phyloP scores from a whole-genome alignment of 2,888 invertebrate genomes.

The Ornithoptera alexandrae region DNA sequence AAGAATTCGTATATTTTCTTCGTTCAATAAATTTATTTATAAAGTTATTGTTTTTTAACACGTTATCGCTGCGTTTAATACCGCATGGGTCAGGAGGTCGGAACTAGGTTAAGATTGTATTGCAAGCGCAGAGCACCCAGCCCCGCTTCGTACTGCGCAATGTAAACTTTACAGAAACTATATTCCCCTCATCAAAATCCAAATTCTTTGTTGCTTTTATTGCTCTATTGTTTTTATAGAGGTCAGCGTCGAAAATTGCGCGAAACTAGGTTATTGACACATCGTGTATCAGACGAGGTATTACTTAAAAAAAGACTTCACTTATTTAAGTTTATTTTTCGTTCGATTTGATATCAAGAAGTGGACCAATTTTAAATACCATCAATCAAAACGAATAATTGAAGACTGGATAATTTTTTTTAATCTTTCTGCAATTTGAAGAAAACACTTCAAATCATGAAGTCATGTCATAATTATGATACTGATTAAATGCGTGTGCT shows the following conservation, averaged over 20 bases:
- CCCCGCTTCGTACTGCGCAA: slow-evolving; percentile 15
- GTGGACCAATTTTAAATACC: too few relatives aligned
- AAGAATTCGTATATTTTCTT: too few relatives aligned
- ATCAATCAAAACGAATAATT: too few relatives aligned
- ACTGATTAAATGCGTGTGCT: too few relatives aligned
- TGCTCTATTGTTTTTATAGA: slow-evolving; percentile 1
- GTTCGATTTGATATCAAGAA: too few relatives aligned
- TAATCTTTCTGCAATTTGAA: too few relatives aligned
- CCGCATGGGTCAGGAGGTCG: slow-evolving; percentile 27
- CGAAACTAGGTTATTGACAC: background rate
- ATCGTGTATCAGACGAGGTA: too few relatives aligned
- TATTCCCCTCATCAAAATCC: slow-evolving; percentile 4
- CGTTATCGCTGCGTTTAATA: slow-evolving; percentile 22
- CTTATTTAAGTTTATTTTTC: too few relatives aligned
- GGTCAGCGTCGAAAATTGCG: background rate
- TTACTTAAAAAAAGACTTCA: too few relatives aligned
- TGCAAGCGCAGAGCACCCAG: slow-evolving; percentile 12
- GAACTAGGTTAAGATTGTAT: slow-evolving; percentile 30
- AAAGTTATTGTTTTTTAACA: slow-evolving; percentile 13
- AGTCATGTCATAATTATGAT: too few relatives aligned
- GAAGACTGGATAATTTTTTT: too few relatives aligned
- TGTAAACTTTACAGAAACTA: slow-evolving; percentile 24
- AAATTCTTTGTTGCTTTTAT: slow-evolving; percentile 6
- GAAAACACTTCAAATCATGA: too few relatives aligned
- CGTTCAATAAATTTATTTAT: background rate